Conservation (phyloP, 2,888 invertebrate species). For the Crematogaster levior region DNA sequence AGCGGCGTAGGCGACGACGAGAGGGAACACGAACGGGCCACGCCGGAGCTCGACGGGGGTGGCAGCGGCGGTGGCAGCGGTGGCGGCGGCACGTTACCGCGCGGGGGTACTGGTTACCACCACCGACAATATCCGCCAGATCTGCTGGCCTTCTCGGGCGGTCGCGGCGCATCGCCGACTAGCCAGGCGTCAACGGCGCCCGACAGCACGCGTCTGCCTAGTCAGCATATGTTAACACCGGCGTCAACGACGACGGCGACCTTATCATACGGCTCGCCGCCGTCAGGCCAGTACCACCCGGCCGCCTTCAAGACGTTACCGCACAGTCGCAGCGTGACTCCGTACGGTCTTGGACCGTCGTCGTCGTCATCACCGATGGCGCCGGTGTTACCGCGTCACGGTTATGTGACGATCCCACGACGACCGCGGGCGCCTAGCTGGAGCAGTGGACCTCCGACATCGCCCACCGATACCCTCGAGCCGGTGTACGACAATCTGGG, state of each 20-base stretch:
- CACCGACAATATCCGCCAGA: conserved; percentile 92
- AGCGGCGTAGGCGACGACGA: conserved; percentile 77
- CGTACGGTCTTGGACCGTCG: conserved; percentile 84
- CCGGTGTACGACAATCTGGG: conserved; percentile 96
- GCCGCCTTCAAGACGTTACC: conserved; percentile 92
- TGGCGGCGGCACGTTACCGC: conserved; percentile 63
- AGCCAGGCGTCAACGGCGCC: conserved; percentile 94
- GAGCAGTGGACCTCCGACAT: conserved; percentile 89
- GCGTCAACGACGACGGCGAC: conserved; percentile 86
- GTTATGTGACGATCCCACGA: conserved; percentile 95
- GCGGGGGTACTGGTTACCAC: conserved; percentile 85
- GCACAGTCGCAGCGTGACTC: conserved; percentile 87
- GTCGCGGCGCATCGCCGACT: conserved; percentile 83
- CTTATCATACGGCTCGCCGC: conserved; percentile 74
- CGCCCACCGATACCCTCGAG: conserved; percentile 86
- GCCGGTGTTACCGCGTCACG: conserved; percentile 91
- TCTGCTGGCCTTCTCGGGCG: conserved; percentile 92
- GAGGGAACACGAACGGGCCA: conserved; percentile 70
- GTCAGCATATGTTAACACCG: conserved; percentile 84
- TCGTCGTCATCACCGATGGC: conserved; percentile 85
- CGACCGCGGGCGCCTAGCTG: conserved; percentile 94
- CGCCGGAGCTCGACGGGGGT: conserved; percentile 69
- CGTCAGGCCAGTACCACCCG: conserved; percentile 85
- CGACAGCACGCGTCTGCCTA: conserved; percentile 89
- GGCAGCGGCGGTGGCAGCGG: conserved; percentile 84